phyloP scores from a whole-genome alignment of 2,797 vertebrate species.

The Scleropages formosus region DNA sequence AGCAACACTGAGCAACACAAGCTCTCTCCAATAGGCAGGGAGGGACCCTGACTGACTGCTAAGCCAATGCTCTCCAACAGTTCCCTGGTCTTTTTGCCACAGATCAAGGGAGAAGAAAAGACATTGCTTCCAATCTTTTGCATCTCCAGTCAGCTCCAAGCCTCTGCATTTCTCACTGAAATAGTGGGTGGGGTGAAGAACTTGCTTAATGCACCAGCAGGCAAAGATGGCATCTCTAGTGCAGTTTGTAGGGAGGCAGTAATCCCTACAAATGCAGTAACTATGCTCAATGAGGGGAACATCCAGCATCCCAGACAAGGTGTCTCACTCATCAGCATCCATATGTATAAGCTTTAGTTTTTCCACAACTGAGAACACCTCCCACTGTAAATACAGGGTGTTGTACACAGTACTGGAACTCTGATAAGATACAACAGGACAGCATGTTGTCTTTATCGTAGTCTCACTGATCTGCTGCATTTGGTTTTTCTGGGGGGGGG shows the following conservation, averaged over 20 bases:
- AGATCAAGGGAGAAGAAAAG: neutral
- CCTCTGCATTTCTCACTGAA: neutral
- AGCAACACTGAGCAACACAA: too few relatives aligned
- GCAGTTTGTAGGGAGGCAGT: neutral
- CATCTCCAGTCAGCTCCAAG: neutral
- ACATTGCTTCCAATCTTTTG: too few relatives aligned
- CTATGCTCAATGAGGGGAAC: neutral
- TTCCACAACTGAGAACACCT: neutral
- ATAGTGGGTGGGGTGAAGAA: neutral
- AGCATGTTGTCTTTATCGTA: too few relatives aligned
- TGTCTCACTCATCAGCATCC: neutral
- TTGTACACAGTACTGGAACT: neutral
- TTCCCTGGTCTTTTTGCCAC: conserved; percentile 22
- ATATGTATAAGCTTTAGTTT: neutral
- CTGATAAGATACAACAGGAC: neutral
- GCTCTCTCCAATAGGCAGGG: too few relatives aligned
- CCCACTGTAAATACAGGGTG: neutral
- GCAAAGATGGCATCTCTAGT: conserved; percentile 8
- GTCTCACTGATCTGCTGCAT: too few relatives aligned
- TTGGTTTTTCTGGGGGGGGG: too few relatives aligned
- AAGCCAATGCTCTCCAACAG: neutral
- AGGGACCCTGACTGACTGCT: neutral
- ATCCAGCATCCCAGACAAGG: neutral
- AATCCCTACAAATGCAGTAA: neutral
- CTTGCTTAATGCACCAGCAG: too few relatives aligned